Conservation (phyloP, 35 echinoderm and acorn worm genomes). For the Acanthaster planci region DNA sequence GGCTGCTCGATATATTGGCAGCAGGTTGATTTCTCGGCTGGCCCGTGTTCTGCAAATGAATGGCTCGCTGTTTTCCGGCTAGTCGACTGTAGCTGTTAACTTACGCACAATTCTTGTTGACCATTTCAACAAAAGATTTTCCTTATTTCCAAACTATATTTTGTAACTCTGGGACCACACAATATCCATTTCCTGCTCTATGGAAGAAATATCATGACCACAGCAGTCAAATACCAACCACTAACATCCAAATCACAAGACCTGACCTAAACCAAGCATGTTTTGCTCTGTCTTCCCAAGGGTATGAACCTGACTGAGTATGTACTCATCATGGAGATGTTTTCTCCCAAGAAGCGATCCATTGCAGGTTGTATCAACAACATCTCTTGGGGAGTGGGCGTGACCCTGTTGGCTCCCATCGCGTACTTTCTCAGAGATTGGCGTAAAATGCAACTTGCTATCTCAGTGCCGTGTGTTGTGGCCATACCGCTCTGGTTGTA, state of each 20-base stretch:
- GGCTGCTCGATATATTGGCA: too few relatives aligned
- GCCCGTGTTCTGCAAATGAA: too few relatives aligned
- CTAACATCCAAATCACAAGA: neutral
- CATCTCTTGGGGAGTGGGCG: slow-evolving; percentile 78
- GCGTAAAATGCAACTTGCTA: slow-evolving; percentile 61
- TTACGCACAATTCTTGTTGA: too few relatives aligned
- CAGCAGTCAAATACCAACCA: neutral
- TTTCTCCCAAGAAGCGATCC: slow-evolving; percentile 57
- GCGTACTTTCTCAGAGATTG: slow-evolving; percentile 73
- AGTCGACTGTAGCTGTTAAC: too few relatives aligned
- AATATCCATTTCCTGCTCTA: too few relatives aligned
- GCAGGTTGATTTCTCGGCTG: too few relatives aligned
- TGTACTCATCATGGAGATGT: slow-evolving; percentile 81
- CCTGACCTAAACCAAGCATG: neutral
- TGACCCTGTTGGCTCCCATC: slow-evolving; percentile 69
- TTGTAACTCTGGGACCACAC: too few relatives aligned
- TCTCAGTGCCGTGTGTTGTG: slow-evolving; percentile 71
- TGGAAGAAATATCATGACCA: too few relatives aligned
- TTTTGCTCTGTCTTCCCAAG: neutral
- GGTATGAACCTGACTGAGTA: slow-evolving; percentile 42
- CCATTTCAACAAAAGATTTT: too few relatives aligned
- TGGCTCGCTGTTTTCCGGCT: too few relatives aligned
- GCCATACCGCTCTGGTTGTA: slow-evolving; percentile 64
- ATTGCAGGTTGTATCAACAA: slow-evolving; percentile 76
- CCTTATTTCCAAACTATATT: too few relatives aligned